Evolutionary conservation across 2,113 vertebrate genomes (phyloP).

Genomic region (Pluvianellus socialis): DNA sequence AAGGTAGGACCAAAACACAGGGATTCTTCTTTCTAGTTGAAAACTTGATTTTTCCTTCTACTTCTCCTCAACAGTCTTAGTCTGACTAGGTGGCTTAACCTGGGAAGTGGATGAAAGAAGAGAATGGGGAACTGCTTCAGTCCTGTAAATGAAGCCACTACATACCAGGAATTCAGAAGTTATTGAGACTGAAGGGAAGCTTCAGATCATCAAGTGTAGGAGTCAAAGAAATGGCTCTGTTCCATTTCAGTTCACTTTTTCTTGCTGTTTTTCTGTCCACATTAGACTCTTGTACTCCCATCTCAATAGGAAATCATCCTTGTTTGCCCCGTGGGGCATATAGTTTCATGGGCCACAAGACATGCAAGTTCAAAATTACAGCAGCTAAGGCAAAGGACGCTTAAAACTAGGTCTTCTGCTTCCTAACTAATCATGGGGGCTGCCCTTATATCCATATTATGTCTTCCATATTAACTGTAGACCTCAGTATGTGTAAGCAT

Average conservation of each 20-base stretch:
- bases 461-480: background rate
- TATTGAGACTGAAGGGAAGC: background rate
- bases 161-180: background rate
- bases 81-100: background rate
- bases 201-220: background rate
- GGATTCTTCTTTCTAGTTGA: background rate
- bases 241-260: background rate
- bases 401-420: background rate
- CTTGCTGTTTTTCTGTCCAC: background rate
- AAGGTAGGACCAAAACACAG: background rate
- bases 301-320: background rate
- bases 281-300: background rate
- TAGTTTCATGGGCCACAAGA: background rate
- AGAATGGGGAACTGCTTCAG: background rate
- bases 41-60: background rate
- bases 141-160: background rate
- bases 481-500: background rate
- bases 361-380: accelerated
- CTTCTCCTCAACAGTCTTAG: background rate
- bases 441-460: background rate
- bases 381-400: background rate
- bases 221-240: background rate
- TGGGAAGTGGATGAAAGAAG: background rate
- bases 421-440: background rate
- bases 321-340: background rate